Conservation (phyloP, 2,797 vertebrate species). For the Xenentodon cancila region DNA sequence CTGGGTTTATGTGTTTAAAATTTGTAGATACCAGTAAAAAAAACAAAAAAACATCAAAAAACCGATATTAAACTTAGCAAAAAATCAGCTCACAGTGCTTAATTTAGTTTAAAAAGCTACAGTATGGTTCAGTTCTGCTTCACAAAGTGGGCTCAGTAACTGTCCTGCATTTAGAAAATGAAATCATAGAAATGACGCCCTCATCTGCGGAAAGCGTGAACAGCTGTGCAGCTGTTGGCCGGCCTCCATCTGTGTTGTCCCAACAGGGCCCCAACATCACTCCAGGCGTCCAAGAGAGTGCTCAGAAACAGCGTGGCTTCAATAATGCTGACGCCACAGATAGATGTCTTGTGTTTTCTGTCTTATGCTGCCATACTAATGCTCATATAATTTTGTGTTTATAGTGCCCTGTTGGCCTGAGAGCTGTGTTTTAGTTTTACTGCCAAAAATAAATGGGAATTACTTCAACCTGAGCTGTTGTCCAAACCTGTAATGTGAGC, state of each 20-base stretch:
- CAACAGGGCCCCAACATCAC: conserved; percentile 23
- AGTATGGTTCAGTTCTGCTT: background rate
- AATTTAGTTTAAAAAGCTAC: too few relatives aligned
- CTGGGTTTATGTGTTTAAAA: too few relatives aligned
- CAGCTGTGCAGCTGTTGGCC: conserved; percentile 37
- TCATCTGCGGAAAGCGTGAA: conserved; percentile 39
- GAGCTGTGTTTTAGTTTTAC: conserved; percentile 45
- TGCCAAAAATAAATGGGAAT: conserved; percentile 40
- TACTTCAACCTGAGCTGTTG: conserved; percentile 33
- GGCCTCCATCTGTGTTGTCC: conserved; percentile 38
- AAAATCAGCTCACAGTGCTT: background rate
- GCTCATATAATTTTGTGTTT: conserved; percentile 59
- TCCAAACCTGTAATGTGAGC: conserved; percentile 41
- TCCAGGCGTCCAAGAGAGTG: conserved; percentile 26
- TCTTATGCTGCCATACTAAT: conserved; percentile 25
- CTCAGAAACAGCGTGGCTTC: conserved; percentile 33
- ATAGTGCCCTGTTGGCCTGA: conserved; percentile 35
- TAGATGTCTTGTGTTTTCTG: conserved; percentile 47
- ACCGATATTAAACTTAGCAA: too few relatives aligned
- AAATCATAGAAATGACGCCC: conserved; percentile 44
- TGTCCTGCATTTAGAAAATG: background rate
- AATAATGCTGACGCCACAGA: conserved; percentile 47
- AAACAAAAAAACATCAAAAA: too few relatives aligned
- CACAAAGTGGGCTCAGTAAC: background rate
- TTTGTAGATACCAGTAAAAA: too few relatives aligned